A percentile compares a stretch with the other conserved stretches of the same genome.
Conservation (phyloP, 1,140 invertebrate species). For the Saccostrea cuccullata region DNA sequence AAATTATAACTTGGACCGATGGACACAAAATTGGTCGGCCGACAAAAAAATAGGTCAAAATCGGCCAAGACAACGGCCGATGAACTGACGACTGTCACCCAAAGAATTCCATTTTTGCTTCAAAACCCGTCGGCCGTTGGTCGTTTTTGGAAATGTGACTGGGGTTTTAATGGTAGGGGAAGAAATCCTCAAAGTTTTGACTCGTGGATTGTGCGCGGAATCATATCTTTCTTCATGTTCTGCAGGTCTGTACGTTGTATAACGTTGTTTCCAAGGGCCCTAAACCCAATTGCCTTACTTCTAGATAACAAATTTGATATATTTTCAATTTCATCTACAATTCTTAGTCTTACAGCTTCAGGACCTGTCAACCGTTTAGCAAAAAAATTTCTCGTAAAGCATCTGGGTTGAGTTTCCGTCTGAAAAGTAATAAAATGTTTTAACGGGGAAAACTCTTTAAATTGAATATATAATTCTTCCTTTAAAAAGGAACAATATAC, state of each 20-base stretch:
- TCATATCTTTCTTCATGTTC: slow-evolving; percentile 40
- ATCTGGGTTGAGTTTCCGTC: slow-evolving; percentile 3
- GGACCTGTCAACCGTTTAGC: slow-evolving; percentile 37
- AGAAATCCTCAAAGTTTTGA: neutral
- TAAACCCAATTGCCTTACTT: slow-evolving; percentile 38
- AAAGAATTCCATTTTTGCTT: too few species aligned
- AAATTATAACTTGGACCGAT: too few species aligned
- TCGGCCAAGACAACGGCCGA: too few species aligned
- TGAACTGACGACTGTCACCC: too few species aligned
- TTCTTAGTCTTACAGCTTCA: slow-evolving; percentile 34
- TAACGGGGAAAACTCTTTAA: neutral
- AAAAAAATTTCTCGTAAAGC: slow-evolving; percentile 47
- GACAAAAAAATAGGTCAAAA: too few species aligned
- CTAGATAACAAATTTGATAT: slow-evolving; percentile 24
- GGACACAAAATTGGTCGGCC: too few species aligned
- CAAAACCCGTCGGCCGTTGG: too few species aligned
- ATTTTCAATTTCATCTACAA: slow-evolving; percentile 20
- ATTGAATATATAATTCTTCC: too few species aligned
- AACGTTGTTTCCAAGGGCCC: slow-evolving; percentile 41
- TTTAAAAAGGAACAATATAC: neutral
- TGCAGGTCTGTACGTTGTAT: slow-evolving; percentile 37
- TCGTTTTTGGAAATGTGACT: too few species aligned
- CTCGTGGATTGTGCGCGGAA: neutral
- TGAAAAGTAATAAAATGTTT: slow-evolving; percentile 9
- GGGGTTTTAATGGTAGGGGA: neutral